phyloP scores from a whole-genome alignment of 2,113 vertebrate genomes.

The Indicator maculatus region DNA sequence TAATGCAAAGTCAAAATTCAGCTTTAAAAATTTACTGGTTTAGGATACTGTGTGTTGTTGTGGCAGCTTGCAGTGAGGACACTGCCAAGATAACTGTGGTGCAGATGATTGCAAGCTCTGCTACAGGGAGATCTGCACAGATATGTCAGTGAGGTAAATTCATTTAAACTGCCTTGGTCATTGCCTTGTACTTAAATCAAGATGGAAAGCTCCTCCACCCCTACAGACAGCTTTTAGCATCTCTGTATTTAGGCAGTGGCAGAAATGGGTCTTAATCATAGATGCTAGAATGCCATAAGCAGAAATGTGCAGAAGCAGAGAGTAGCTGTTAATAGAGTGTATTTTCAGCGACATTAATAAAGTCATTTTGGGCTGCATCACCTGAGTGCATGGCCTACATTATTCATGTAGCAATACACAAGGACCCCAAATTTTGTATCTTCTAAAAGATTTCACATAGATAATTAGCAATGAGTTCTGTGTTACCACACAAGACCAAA shows the following conservation, averaged over 20 bases:
- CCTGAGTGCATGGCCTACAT: fast-evolving
- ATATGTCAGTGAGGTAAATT: not conserved
- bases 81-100: not conserved
- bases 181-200: not conserved
- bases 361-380: not conserved
- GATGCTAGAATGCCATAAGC: not conserved
- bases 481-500: fast-evolving
- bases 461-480: not conserved
- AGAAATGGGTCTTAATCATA: not conserved
- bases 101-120: not conserved
- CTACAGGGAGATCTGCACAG: not conserved
- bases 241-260: not conserved
- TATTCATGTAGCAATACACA: not conserved
- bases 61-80: not conserved
- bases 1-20: not conserved
- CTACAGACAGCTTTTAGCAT: not conserved
- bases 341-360: not conserved
- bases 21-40: not conserved
- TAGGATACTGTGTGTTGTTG: not conserved
- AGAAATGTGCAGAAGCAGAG: not conserved
- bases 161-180: not conserved
- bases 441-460: not conserved
- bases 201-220: not conserved
- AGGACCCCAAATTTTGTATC: not conserved
- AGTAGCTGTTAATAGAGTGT: not conserved